Evolutionary conservation across 1,140 invertebrate genomes (phyloP), one percentile per base, ranked within the genome.

Genomic region (Coptotermes formosanus): DNA sequence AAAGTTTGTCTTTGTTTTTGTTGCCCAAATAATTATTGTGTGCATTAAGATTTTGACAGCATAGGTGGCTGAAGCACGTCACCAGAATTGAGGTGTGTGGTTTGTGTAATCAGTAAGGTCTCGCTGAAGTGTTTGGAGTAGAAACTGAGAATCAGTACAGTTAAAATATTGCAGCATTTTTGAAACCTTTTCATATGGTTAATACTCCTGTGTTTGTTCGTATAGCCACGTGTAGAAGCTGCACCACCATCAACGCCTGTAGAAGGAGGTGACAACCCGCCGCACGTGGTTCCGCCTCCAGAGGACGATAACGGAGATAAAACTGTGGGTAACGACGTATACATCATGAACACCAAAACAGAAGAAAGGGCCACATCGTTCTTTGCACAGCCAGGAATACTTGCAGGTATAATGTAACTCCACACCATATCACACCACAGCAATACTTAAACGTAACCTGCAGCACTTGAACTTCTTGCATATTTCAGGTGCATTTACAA

Each of bases 311-410:
- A n/a, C 19, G 83, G n/a, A 12, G 45, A 84, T n/a, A 84, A 48
- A 84, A 52, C 16, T 52, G 44, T n/a, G n/a, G 52, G 83, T 52
- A 75, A 75, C 64, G 64, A 75, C 64, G 64, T 75, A n/a, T 75
- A 75, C 52, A 64, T 84, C 83, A 82, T 86, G 85, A 82, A 82
- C 45, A 69, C 55, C n/a, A 86, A 86, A 75, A 64, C 55, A 19
- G 86, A 86, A 43, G 83, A 84, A 64, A 86, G 86, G 59, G 83
- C 86, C 25, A 86, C 86, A 45, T 86, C 86, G 6, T 86, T 86
- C 83, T 86, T 86, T 84, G 86, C 86, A 43, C 86, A 86, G 30
- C 86, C 86, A 55, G 86, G 86, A 25, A 86, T 86, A 64, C 69
- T 86, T 43, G 86, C 86, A 84, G 86, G 86, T 86, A 86, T 45